Base-by-base conservation (phyloP, 2,797 vertebrate genomes). In the Enteromius unitaeniatus region DNA sequence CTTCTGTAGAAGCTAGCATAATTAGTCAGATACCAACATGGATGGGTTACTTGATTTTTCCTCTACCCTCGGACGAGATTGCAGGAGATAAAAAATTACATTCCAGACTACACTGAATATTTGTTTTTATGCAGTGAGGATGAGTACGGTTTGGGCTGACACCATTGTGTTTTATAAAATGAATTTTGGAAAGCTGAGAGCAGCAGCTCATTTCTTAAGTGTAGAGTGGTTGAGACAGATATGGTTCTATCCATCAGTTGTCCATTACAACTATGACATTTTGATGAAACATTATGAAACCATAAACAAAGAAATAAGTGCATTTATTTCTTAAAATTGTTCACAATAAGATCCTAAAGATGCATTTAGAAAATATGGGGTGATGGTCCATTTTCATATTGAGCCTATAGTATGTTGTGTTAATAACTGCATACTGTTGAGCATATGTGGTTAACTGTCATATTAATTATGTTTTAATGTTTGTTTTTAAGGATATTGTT, bases 381-480 rank as follows among this genome's bases (percentile, higher is more conserved):
- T 64, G 26, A 65, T 28, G 11, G 58, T 62, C 13, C 23, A 62
- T 62, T 69, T 69, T 68, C 19, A 68, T 68, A 37, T 68, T 69
- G 34, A 68, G 65, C 19, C 34, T 5, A 3, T 15, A 53, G 51
- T 53, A 23, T 23, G 9, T 58, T 10, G 11, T 11, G 13, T 28
- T 28, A 15, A 62, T 26, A 26, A 26, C n/a, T 68, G 19, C 19
- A 14, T 37, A 21, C 6, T 68, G 34, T 37, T 37, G 10, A 11
- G 34, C 31, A 67, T 42, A 42, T 23, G 19, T 69, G 37, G 37
- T n/a, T 69, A 69, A 14, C 34, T 21, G 65, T n/a, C 10, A 37
- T 40, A 58, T 11, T 55, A n/a, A 55, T n/a, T 9, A 53, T 65
- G 19, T 67, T 45, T 70, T 26, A 23, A 45, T 15, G n/a, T 45